These are phyloP conservation scores for Phragmatobia fuliginosa DNA, from an alignment of 2,888 invertebrate genomes.

Conservation along the genomic window DNA sequence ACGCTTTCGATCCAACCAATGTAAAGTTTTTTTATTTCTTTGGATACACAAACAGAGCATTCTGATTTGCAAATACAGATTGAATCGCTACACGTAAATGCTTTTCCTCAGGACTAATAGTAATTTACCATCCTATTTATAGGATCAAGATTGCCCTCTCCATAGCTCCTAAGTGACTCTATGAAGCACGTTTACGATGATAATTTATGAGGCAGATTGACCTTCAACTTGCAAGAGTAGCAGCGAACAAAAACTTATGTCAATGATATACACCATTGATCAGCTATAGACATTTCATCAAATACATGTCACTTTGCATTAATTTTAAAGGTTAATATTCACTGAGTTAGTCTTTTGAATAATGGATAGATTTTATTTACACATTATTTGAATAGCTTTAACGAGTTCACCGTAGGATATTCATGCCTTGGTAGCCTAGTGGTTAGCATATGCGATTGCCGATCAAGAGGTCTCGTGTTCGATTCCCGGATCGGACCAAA, in stretches of 20 bases:
- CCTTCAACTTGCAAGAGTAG: conserved; percentile 40
- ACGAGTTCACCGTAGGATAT: too few species aligned
- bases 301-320: conserved; percentile 44
- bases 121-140: not conserved
- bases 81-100: not conserved
- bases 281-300: conserved; percentile 60
- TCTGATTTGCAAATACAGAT: not conserved
- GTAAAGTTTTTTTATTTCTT: too few species aligned
- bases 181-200: conserved; percentile 2
- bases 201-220: conserved; percentile 20
- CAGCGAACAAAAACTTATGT: conserved; percentile 44
- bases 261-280: conserved; percentile 53
- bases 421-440: too few species aligned
- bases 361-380: not conserved
- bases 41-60: not conserved
- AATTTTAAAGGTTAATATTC: conserved; percentile 29
- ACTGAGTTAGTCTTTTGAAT: conserved; percentile 1
- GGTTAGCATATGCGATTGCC: too few species aligned
- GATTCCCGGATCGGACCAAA: too few species aligned
- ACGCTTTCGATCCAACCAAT: too few species aligned
- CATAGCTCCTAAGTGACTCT: not conserved
- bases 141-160: not conserved
- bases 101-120: not conserved
- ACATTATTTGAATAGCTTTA: too few species aligned
- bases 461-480: too few species aligned